Conservation (phyloP, 2,888 invertebrate genomes). For the Metopia argyrocephala region DNA sequence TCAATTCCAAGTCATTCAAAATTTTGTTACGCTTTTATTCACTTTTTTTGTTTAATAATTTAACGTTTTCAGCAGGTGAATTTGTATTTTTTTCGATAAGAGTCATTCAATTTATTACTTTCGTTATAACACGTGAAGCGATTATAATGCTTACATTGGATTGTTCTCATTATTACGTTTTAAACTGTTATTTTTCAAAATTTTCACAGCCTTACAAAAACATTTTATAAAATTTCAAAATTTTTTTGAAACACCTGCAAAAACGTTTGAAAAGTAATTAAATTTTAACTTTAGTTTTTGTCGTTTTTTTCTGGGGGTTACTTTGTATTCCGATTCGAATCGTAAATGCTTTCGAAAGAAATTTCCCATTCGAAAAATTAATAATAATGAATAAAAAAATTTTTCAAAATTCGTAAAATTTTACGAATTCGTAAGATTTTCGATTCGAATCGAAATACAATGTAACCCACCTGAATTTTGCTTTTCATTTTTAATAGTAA, state of each 20-base stretch:
- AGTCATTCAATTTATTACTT: too few species aligned
- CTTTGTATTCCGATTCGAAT: too few species aligned
- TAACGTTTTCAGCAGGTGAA: conserved; percentile 20
- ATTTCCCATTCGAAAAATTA: too few species aligned
- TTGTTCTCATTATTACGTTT: too few species aligned
- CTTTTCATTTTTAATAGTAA: conserved; percentile 10
- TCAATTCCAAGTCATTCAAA: conserved; percentile 18
- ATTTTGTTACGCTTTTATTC: conserved; percentile 27
- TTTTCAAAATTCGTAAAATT: too few species aligned
- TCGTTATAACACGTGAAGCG: too few species aligned
- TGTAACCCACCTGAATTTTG: conserved; percentile 36
- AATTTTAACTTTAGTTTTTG: conserved; percentile 59
- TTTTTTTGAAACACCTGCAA: background rate
- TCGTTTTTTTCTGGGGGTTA: conserved; percentile 64
- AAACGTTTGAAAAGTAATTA: conserved; percentile 15
- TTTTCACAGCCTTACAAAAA: too few species aligned
- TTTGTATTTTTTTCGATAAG: background rate
- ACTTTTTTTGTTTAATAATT: background rate
- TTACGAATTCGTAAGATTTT: too few species aligned
- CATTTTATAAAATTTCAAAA: background rate
- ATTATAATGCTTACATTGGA: too few species aligned
- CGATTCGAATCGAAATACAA: too few species aligned
- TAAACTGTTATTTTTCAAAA: background rate
- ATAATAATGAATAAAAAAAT: too few species aligned
- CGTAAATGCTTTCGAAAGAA: too few species aligned